Conservation (phyloP, 1,140 invertebrate genomes). For the Callitettix versicolor region DNA sequence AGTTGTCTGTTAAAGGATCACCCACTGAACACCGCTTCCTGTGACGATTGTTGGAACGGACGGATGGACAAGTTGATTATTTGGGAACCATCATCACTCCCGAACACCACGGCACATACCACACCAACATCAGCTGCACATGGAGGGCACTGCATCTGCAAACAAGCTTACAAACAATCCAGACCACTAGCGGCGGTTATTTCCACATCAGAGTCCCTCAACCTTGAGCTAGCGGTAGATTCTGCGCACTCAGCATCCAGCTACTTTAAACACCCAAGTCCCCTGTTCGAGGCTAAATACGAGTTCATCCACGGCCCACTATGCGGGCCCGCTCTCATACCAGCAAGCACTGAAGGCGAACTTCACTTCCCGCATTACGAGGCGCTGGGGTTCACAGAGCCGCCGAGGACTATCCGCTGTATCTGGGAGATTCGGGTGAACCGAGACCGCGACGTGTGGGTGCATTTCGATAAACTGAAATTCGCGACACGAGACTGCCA, state of each 20-base stretch:
- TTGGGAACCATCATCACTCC: slow-evolving; percentile 47
- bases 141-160: slow-evolving; percentile 48
- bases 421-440: slow-evolving; percentile 79
- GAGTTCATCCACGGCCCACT: slow-evolving; percentile 80
- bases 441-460: slow-evolving; percentile 67
- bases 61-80: slow-evolving; percentile 69
- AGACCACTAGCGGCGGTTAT: slow-evolving; percentile 18
- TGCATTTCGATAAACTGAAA: slow-evolving; percentile 76
- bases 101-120: slow-evolving; percentile 40
- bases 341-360: slow-evolving; percentile 67
- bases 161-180: not conserved
- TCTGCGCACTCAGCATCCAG: slow-evolving; percentile 67
- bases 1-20: slow-evolving; percentile 46
- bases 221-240: slow-evolving; percentile 69
- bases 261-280: slow-evolving; percentile 73
- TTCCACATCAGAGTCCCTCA: slow-evolving; percentile 46
- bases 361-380: slow-evolving; percentile 70
- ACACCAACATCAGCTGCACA: slow-evolving; percentile 40
- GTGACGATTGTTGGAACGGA: slow-evolving; percentile 72
- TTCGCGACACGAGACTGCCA: slow-evolving; percentile 70
- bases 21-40: slow-evolving; percentile 63
- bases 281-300: slow-evolving; percentile 72
- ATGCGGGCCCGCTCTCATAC: slow-evolving; percentile 68
- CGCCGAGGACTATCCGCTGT: slow-evolving; percentile 65
- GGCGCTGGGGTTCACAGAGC: slow-evolving; percentile 62